Base-by-base conservation (phyloP, 1,140 invertebrate genomes). In the Drosophila bocqueti region DNA sequence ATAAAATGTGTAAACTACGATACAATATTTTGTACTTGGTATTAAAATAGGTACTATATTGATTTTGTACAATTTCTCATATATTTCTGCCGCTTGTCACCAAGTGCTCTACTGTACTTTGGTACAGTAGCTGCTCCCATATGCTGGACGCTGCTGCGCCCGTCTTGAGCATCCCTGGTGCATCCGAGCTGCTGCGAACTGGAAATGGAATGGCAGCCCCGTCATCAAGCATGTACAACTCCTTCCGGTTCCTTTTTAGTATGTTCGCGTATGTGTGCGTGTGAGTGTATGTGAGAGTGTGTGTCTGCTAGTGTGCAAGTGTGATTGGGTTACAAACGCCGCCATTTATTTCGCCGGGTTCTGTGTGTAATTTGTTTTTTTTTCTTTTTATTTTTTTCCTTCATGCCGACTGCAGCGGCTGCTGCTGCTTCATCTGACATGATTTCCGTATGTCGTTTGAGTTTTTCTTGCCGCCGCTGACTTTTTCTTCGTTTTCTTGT, bases 391-490 rank as follows among this genome's bases (percentile, higher is more conserved):
- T 7, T 5, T 15, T 38, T 24, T 52, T 61, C 57, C 42, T 46
- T 29, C 11, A 60, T 60, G 52, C 63, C 67, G 76, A 67, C 76
- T 57, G 52, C 76, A 58, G 66, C 57, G 47, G 54, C 61, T 71
- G 64, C 76, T 86, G 68, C 77, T 89, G 84, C 84, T 74, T 89
- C 84, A 87, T 90, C 81, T 89, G 85, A 89, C 85, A 89, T 89
- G 85, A 89, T 89, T 89, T 89, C 85, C 85, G 85, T 71, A 89
- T 89, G 85, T 89, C 85, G 85, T 89, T 90, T 84, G 84, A 84
- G 77, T 83, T 78, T 79, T 79, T 79, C 60, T 64, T 64, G 52
- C 74, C 75, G 54, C 38, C 21, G 43, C 40, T 73, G 74, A 78
- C 57, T 77, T 78, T 76, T 78, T 78, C 76, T 78, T 78, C 75